Evolutionary conservation across 2,797 vertebrate genomes (phyloP).

Genomic region (Poeciliopsis gracilis): DNA sequence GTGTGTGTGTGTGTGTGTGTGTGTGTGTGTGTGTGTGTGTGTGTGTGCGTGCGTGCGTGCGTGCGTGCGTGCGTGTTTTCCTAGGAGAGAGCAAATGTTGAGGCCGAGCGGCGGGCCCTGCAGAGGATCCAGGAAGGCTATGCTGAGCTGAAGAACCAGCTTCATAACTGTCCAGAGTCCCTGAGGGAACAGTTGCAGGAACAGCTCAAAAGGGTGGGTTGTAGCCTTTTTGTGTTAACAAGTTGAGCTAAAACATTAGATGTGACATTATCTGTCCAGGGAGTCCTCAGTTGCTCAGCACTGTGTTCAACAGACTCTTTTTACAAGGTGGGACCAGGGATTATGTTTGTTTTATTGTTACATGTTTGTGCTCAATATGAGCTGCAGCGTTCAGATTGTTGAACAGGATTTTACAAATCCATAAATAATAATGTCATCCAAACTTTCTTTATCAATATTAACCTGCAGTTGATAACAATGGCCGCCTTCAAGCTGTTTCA

Average conservation of each 20-base stretch:
- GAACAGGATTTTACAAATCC: background rate
- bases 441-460: background rate
- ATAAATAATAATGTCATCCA: background rate
- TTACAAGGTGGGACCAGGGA: background rate
- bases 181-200: constrained; percentile 95
- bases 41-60: constrained; percentile 47
- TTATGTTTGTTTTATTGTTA: background rate
- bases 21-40: constrained; percentile 54
- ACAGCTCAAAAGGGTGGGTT: constrained; percentile 95
- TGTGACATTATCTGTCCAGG: background rate
- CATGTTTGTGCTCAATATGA: background rate
- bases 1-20: constrained; percentile 55
- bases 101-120: constrained; percentile 91
- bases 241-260: background rate
- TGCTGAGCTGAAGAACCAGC: constrained; percentile 94
- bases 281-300: background rate
- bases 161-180: constrained; percentile 97
- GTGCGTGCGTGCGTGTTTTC: constrained; percentile 71
- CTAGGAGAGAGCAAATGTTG: constrained; percentile 96
- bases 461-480: background rate
- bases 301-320: background rate
- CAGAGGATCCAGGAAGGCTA: constrained; percentile 90
- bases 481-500: background rate
- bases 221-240: background rate
- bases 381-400: background rate